phyloP scores from a whole-genome alignment of 2,888 invertebrate genomes.

The Drosophila subquinaria region DNA sequence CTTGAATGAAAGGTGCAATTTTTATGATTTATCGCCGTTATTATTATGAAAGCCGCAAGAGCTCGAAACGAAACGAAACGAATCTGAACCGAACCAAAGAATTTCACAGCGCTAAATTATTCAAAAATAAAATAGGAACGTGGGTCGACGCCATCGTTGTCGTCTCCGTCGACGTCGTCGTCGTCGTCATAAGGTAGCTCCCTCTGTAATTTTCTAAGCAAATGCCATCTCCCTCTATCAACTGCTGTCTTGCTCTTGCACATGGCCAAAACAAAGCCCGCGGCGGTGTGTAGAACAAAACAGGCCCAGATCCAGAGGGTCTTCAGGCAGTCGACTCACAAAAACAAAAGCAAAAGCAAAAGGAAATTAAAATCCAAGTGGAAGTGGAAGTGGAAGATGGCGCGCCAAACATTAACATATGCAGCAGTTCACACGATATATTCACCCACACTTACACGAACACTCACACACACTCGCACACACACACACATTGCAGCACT shows the following conservation, averaged over 20 bases:
- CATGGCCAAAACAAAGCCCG: conserved; percentile 21
- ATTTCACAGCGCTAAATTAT: conserved; percentile 78
- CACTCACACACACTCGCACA: conserved; percentile 33
- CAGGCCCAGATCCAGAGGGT: conserved; percentile 26
- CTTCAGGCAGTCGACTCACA: conserved; percentile 24
- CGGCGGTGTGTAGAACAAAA: conserved; percentile 39
- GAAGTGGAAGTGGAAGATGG: conserved; percentile 63
- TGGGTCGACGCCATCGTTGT: conserved; percentile 38
- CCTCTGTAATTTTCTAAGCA: conserved; percentile 72
- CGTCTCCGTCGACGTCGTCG: neutral
- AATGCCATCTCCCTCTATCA: conserved; percentile 43
- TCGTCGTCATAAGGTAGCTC: conserved; percentile 53
- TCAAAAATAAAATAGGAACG: conserved; percentile 72
- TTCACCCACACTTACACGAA: conserved; percentile 51
- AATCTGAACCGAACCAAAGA: conserved; percentile 57
- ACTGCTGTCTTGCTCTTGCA: conserved; percentile 37
- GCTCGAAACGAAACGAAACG: conserved; percentile 54
- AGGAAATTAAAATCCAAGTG: conserved; percentile 59
- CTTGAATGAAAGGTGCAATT: conserved; percentile 85
- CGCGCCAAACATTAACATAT: conserved; percentile 76
- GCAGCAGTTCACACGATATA: conserved; percentile 79
- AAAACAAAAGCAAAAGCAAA: conserved; percentile 44
- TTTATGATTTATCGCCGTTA: conserved; percentile 85
- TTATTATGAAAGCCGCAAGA: conserved; percentile 81
- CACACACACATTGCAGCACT: conserved; percentile 35